phyloP scores from a whole-genome alignment of 2,888 invertebrate genomes.

The Rhodophaea formosa region DNA sequence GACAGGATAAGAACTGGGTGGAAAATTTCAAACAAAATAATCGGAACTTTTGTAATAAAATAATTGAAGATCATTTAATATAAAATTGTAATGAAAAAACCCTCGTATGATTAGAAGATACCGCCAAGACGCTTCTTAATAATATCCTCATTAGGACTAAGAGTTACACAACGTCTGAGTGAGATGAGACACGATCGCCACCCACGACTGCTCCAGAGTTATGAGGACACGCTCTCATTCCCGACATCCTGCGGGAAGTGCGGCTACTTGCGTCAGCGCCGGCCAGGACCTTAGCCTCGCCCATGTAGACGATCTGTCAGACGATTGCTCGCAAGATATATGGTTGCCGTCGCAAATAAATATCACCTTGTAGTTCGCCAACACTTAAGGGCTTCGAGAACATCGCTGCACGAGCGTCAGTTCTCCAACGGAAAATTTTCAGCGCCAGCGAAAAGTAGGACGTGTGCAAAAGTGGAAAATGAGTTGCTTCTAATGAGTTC shows the following conservation, averaged over 20 bases:
- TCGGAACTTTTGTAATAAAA: too few relatives aligned
- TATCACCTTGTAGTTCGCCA: slow-evolving; percentile 39
- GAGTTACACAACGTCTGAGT: slow-evolving; percentile 62
- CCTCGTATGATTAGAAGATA: neutral
- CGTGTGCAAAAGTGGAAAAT: slow-evolving; percentile 30
- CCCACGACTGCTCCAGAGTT: slow-evolving; percentile 67
- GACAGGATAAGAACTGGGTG: too few relatives aligned
- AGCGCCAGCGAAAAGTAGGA: slow-evolving; percentile 18
- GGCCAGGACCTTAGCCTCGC: slow-evolving; percentile 65
- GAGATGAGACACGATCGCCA: slow-evolving; percentile 43
- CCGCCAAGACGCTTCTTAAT: slow-evolving; percentile 44
- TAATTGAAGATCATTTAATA: too few relatives aligned
- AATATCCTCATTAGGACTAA: slow-evolving; percentile 69
- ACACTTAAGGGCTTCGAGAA: slow-evolving; percentile 36
- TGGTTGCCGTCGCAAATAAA: slow-evolving; percentile 41
- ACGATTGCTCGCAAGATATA: slow-evolving; percentile 61
- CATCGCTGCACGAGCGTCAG: slow-evolving; percentile 11
- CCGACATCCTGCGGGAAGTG: slow-evolving; percentile 77
- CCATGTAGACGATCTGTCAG: slow-evolving; percentile 65
- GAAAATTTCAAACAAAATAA: too few relatives aligned
- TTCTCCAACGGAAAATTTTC: slow-evolving; percentile 25
- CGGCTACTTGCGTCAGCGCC: slow-evolving; percentile 67
- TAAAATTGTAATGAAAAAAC: too few relatives aligned
- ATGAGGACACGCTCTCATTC: slow-evolving; percentile 79
- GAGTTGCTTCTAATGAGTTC: slow-evolving; percentile 31